A percentile compares a stretch with the other conserved stretches of the same genome.
Conservation (phyloP, 2,797 vertebrate genomes). For the Melanotaenia pygmaea region DNA sequence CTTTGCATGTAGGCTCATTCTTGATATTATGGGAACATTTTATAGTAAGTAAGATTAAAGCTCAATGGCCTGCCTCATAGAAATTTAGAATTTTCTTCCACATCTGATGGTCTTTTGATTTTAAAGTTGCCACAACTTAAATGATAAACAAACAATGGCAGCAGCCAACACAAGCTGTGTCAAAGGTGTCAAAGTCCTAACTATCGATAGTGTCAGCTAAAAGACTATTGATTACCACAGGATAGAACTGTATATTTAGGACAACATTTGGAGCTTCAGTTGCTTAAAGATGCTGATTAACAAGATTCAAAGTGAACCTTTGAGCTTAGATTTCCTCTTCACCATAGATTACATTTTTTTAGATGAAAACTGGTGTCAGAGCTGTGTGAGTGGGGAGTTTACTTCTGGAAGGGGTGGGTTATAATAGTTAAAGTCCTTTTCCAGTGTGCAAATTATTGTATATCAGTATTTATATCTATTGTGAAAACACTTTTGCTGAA, state of each 20-base stretch:
- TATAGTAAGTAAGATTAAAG: neutral
- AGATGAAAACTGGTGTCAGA: neutral
- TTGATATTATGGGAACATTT: slow-evolving; percentile 3
- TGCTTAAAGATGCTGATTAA: neutral
- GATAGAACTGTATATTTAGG: neutral
- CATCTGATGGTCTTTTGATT: neutral
- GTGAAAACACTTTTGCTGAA: neutral
- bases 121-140: neutral
- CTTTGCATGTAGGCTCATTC: neutral
- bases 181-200: neutral
- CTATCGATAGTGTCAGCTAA: neutral
- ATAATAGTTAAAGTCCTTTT: neutral
- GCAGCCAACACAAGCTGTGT: neutral
- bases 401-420: neutral
- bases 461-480: slow-evolving; percentile 1
- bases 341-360: neutral
- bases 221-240: neutral
- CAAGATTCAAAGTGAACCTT: slow-evolving; percentile 4
- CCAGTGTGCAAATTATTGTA: neutral
- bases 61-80: neutral
- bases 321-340: slow-evolving; percentile 11
- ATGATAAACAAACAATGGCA: neutral
- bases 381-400: slow-evolving; percentile 7
- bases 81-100: neutral
- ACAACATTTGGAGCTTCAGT: neutral